These are phyloP conservation scores for Threskiornis aethiopicus DNA, from an alignment of 2,797 vertebrate genomes.

Conservation along the genomic window DNA sequence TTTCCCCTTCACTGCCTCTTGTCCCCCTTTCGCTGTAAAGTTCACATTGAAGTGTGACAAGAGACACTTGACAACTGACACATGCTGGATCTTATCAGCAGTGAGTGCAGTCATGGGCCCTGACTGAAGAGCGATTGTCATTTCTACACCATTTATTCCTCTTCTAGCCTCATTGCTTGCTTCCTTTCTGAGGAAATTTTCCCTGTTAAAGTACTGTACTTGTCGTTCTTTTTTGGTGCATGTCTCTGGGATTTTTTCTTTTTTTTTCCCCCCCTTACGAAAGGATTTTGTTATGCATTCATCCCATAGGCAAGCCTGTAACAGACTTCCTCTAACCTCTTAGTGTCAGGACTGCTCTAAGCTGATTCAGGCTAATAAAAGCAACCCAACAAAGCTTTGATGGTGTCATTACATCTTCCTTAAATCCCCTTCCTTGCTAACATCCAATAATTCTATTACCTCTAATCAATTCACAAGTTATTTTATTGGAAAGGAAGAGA, in stretches of 20 bases:
- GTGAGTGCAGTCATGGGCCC: conserved; percentile 84
- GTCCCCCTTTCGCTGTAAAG: conserved; percentile 88
- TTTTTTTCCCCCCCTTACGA: not conserved
- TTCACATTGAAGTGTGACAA: conserved; percentile 92
- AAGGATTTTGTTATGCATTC: conserved; percentile 69
- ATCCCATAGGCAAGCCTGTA: conserved; percentile 71
- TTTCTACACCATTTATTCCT: conserved; percentile 91
- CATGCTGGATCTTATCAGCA: conserved; percentile 89
- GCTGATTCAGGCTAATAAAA: conserved; percentile 70
- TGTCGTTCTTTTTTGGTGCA: conserved; percentile 57
- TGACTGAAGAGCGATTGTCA: conserved; percentile 89
- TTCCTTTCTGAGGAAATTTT: conserved; percentile 77
- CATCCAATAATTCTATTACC: conserved; percentile 58
- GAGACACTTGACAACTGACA: conserved; percentile 88
- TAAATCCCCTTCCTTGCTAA: conserved; percentile 63
- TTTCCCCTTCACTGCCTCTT: conserved; percentile 96
- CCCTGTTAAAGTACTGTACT: conserved; percentile 71
- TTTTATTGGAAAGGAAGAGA: conserved; percentile 58
- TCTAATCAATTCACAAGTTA: conserved; percentile 59
- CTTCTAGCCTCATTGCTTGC: conserved; percentile 76
- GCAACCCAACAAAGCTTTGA: conserved; percentile 73
- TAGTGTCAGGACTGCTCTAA: conserved; percentile 60
- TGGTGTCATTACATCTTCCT: conserved; percentile 66
- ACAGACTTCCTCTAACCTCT: conserved; percentile 69
- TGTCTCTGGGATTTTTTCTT: not conserved